Conservation (phyloP, 35 echinoderm and acorn worm species). For the Hemicentrotus pulcherrimus region DNA sequence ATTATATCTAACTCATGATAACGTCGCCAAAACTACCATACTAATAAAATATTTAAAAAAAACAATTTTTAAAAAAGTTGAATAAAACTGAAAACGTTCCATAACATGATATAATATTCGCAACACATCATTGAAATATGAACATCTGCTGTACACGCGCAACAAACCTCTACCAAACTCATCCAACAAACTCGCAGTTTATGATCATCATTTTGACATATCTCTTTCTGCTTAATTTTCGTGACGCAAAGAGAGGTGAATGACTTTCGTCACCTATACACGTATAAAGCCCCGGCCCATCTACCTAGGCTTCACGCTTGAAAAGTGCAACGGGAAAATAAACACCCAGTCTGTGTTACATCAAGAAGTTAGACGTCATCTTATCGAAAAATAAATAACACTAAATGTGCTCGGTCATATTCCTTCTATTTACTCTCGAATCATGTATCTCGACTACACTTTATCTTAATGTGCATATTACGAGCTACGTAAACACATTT, state of each 20-base stretch:
- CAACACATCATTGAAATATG: no score
- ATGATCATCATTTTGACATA: no score
- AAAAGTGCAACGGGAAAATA: background rate
- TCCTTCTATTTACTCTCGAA: background rate
- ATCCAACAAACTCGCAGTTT: no score
- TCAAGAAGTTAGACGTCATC: background rate
- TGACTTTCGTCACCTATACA: background rate
- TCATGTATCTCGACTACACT: background rate
- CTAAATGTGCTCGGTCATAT: background rate
- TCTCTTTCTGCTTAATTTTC: no score
- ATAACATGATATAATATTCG: no score
- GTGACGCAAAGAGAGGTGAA: background rate
- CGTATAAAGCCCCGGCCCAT: background rate
- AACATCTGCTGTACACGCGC: no score
- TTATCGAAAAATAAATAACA: background rate
- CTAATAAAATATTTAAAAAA: no score
- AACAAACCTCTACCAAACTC: no score
- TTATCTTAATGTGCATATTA: background rate
- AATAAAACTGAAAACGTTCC: no score
- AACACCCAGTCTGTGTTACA: background rate
- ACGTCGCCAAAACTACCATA: no score
- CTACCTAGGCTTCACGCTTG: background rate
- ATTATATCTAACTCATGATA: no score
- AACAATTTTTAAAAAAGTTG: no score
- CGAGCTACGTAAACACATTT: background rate